Evolutionary conservation across 2,888 invertebrate genomes (phyloP).

Genomic region (Panzeria rudis): DNA sequence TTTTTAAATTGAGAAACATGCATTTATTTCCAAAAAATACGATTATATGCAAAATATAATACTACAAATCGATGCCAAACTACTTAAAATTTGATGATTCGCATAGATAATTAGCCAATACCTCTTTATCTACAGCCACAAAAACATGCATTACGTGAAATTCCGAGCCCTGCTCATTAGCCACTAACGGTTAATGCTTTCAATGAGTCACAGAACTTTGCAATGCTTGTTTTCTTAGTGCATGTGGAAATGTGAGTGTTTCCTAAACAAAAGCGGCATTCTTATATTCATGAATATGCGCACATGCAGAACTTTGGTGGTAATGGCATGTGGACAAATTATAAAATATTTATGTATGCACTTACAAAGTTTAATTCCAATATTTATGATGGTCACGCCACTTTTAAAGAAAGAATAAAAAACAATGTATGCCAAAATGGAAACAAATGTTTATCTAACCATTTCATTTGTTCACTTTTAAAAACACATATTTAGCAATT

Average conservation of each 20-base stretch:
- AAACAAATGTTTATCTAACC: not conserved
- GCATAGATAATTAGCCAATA: too few species aligned
- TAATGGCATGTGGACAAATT: not conserved
- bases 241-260: not conserved
- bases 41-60: too few species aligned
- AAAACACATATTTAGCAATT: not conserved
- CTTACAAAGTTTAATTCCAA: not conserved
- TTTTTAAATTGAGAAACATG: too few species aligned
- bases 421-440: not conserved
- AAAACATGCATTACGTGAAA: too few species aligned
- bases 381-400: not conserved
- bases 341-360: not conserved
- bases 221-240: not conserved
- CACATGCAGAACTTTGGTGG: not conserved
- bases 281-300: not conserved
- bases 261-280: not conserved
- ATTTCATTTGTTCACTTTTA: not conserved
- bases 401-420: not conserved
- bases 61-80: too few species aligned
- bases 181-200: not conserved
- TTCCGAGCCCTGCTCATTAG: not conserved
- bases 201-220: not conserved
- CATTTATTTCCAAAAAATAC: too few species aligned
- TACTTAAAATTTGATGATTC: too few species aligned
- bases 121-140: too few species aligned